A percentile compares a stretch with the other conserved stretches of the same genome.
Conservation (phyloP, 1,140 invertebrate species). For the Anastatus disparis region DNA sequence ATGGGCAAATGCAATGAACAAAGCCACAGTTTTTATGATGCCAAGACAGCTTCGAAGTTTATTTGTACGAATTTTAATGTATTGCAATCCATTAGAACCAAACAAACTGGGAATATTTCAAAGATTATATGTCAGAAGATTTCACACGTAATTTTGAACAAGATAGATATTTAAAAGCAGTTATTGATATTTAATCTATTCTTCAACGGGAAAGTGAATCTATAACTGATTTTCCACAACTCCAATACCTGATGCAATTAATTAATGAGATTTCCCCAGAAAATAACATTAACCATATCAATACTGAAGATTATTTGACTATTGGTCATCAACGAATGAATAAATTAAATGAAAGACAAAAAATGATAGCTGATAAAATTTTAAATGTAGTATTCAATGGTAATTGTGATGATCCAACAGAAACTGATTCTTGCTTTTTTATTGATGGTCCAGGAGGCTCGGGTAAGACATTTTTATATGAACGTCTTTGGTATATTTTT, state of each 20-base stretch:
- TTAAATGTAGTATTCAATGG: not conserved
- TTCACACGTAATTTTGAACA: not conserved
- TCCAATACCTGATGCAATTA: not conserved
- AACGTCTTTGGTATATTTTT: constrained; percentile 41
- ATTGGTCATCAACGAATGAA: not conserved
- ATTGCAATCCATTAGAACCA: too few relatives aligned
- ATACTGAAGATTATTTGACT: not conserved
- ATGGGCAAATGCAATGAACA: constrained; percentile 41
- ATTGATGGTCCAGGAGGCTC: too few relatives aligned
- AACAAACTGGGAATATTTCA: constrained; percentile 34
- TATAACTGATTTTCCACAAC: too few relatives aligned
- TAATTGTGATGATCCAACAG: not conserved
- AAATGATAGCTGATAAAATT: constrained; percentile 24
- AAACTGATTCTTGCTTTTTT: constrained; percentile 21
- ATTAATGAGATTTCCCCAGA: not conserved
- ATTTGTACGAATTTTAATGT: too few relatives aligned
- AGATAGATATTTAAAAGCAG: not conserved
- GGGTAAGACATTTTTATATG: constrained; percentile 38
- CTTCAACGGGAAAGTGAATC: constrained; percentile 8
- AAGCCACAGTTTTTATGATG: not conserved
- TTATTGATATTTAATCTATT: constrained; percentile 5
- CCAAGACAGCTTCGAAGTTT: too few relatives aligned
- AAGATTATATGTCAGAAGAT: constrained; percentile 32
- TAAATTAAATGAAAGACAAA: constrained; percentile 29
- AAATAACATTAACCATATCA: not conserved